Conservation (phyloP, 2,113 vertebrate genomes). For the Propithecus coquereli region DNA sequence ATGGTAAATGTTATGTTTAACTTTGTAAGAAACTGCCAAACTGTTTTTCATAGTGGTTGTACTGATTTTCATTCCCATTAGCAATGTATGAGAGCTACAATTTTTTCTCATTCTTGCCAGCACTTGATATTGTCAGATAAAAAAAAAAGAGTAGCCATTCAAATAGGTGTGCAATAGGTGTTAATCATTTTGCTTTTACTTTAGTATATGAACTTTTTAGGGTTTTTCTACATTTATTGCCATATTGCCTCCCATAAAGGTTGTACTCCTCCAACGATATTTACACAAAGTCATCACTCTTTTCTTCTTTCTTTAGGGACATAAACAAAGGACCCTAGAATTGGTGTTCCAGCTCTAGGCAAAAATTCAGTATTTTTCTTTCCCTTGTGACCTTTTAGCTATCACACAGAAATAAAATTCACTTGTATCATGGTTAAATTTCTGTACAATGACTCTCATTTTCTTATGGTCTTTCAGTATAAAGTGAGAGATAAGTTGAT, state of each 20-base stretch:
- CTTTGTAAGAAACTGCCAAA: not conserved
- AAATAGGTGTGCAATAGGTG: not conserved
- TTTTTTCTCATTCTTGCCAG: not conserved
- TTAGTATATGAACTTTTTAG: not conserved
- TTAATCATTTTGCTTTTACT: slow-evolving; percentile 21
- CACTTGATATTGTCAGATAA: not conserved
- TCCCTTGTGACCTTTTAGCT: not conserved
- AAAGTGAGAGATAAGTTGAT: not conserved
- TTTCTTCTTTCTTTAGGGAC: not conserved
- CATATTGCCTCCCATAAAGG: not conserved
- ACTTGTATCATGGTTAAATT: not conserved
- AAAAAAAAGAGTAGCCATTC: not conserved
- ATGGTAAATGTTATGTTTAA: too few relatives aligned
- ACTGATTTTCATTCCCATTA: not conserved
- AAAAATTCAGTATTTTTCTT: slow-evolving; percentile 18
- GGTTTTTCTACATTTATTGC: not conserved
- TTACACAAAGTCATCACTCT: not conserved
- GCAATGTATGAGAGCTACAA: not conserved
- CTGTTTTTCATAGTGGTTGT: not conserved
- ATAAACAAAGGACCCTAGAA: not conserved
- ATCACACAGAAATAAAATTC: slow-evolving; percentile 18
- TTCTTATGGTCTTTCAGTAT: not conserved
- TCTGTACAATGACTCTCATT: not conserved
- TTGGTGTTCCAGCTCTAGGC: not conserved
- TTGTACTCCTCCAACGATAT: not conserved